Evolutionary conservation across 2,888 invertebrate species (phyloP).

Genomic region (Amiota communis): DNA sequence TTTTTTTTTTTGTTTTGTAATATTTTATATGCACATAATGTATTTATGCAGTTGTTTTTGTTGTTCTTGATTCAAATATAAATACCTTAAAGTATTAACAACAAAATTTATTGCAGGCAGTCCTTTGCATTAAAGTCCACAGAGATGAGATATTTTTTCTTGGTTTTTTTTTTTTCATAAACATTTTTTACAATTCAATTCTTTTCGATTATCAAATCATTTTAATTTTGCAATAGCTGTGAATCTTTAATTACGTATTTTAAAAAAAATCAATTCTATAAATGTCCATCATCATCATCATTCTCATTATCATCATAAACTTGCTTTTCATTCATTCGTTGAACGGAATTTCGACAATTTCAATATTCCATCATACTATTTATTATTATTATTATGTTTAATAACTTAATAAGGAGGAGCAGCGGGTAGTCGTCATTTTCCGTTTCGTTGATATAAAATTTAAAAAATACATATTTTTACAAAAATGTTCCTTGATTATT

Average conservation of each 20-base stretch:
- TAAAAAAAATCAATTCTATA: no score
- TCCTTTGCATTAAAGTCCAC: conserved; percentile 50
- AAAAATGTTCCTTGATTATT: conserved; percentile 42
- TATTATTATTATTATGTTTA: no score
- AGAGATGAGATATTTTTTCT: conserved; percentile 25
- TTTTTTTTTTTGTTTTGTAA: no score
- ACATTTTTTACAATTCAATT: neutral
- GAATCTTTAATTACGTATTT: no score
- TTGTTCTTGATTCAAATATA: conserved; percentile 67
- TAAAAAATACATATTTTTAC: conserved; percentile 57
- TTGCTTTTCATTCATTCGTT: conserved; percentile 33
- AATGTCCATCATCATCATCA: no score
- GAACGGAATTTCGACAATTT: conserved; percentile 35
- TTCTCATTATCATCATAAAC: conserved; percentile 3
- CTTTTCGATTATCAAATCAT: neutral
- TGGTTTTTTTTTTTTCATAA: conserved; percentile 2
- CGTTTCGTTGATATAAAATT: conserved; percentile 51
- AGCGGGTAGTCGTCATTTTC: conserved; percentile 10
- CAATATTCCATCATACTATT: no score
- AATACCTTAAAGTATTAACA: conserved; percentile 70
- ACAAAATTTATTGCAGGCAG: conserved; percentile 72
- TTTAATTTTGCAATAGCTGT: no score
- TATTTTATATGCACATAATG: neutral
- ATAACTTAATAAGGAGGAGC: no score
- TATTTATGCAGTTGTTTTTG: conserved; percentile 54